Evolutionary conservation across 1,140 invertebrate genomes (phyloP).

Genomic region (Eupeodes corollae): DNA sequence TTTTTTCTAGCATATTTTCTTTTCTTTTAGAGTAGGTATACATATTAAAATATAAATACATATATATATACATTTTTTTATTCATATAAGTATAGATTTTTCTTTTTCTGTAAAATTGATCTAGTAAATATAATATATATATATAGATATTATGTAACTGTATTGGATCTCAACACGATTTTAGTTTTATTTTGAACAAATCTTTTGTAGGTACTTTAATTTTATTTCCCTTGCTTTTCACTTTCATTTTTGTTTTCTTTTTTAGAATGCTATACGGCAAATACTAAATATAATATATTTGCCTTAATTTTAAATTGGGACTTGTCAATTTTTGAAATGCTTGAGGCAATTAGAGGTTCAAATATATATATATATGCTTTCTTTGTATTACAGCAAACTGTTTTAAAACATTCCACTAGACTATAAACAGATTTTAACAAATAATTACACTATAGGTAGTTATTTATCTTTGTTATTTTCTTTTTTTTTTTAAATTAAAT

Average conservation of each 20-base stretch:
- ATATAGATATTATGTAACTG: conserved; percentile 1
- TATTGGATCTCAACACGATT: background rate
- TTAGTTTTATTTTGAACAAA: conserved; percentile 5
- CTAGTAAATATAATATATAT: conserved; percentile 7
- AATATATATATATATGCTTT: background rate
- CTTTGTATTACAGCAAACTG: background rate
- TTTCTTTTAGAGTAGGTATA: too few relatives aligned
- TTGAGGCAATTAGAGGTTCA: background rate
- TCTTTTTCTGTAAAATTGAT: conserved; percentile 9
- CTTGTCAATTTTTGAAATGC: background rate
- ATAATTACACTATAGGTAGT: background rate
- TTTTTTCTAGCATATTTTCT: too few relatives aligned
- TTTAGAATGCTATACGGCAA: conserved; percentile 30
- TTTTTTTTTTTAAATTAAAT: conserved; percentile 1
- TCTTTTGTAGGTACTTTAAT: conserved; percentile 25
- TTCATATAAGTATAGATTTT: conserved; percentile 5
- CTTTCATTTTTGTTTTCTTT: conserved; percentile 19
- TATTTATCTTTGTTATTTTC: background rate
- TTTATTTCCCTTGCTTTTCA: conserved; percentile 19
- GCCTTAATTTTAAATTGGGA: background rate
- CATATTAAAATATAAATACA: background rate
- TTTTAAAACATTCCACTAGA: background rate
- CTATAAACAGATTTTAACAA: background rate
- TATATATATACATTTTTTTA: background rate
- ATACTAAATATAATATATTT: conserved; percentile 16